phyloP scores from a whole-genome alignment of 2,113 vertebrate genomes.

The human region GRCh38 chr1:78500001-78500500 shows the following conservation, averaged over 20 bases:
- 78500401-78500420: background rate
- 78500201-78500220: background rate
- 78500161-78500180: background rate
- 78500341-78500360: background rate
- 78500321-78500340: background rate
- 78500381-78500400: background rate
- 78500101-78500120: background rate
- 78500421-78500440: accelerated
- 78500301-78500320: background rate
- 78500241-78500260: background rate
- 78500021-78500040: background rate
- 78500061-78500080: background rate
- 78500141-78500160: background rate
- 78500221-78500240: background rate
- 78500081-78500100: background rate
- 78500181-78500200: constrained; percentile 1
- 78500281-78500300: background rate
- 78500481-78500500: background rate
- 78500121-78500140: constrained; percentile 38
- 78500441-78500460: background rate
- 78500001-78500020: background rate
- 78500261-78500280: background rate
- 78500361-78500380: background rate
- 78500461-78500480: background rate
- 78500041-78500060: background rate